A percentile compares a stretch with the other conserved stretches of the same genome.
These are phyloP conservation scores for Rhinoderma darwinii DNA, from an alignment of 2,113 vertebrate species.

Conservation along the genomic window DNA sequence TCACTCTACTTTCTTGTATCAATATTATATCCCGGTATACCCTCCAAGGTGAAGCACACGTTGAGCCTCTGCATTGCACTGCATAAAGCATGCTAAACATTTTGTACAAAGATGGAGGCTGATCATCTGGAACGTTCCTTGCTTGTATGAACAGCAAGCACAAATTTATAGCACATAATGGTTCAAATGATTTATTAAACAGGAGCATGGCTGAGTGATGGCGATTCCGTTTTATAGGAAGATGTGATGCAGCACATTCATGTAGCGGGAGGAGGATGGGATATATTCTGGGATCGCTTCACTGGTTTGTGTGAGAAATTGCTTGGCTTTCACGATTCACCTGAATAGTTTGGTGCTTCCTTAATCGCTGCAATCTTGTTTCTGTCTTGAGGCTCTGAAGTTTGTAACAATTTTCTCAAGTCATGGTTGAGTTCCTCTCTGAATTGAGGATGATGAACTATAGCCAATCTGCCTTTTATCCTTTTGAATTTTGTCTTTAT, in stretches of 20 bases:
- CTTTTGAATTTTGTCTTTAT: neutral
- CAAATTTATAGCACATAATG: neutral
- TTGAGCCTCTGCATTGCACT: neutral
- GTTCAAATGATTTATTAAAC: neutral
- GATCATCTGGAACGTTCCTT: neutral
- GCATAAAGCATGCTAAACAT: neutral
- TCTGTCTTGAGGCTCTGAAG: conserved; percentile 36
- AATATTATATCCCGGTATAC: neutral
- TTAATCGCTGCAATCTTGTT: conserved; percentile 50
- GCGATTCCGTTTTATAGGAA: neutral
- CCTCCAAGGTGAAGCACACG: neutral
- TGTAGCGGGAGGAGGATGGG: neutral
- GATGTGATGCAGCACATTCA: neutral
- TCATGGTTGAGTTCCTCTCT: conserved; percentile 12
- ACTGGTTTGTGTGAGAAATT: conserved; percentile 48
- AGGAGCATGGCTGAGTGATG: neutral
- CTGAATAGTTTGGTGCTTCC: conserved; percentile 38
- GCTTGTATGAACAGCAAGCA: neutral
- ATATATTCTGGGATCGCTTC: conserved; percentile 16
- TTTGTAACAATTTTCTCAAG: conserved; percentile 38
- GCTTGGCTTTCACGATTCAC: conserved; percentile 22
- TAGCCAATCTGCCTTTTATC: neutral
- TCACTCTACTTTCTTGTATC: neutral
- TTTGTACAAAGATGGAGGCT: neutral
- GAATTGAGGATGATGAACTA: neutral